Evolutionary conservation across 2,888 invertebrate species (phyloP).

Genomic region (Eilema sororculum): DNA sequence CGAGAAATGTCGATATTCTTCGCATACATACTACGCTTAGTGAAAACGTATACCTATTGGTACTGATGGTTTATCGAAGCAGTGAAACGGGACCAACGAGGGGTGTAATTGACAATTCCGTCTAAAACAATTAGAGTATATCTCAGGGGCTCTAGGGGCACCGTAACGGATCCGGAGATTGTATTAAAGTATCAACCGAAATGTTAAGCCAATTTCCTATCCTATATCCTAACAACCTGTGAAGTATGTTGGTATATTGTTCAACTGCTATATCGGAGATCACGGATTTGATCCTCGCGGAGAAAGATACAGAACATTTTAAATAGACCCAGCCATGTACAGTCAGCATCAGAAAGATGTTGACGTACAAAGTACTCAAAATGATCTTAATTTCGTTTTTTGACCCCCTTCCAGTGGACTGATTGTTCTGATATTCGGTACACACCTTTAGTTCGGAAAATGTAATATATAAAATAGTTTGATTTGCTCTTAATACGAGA

Average conservation of each 20-base stretch:
- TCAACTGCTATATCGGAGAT: too few species aligned
- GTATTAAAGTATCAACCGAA: neutral
- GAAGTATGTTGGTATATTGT: neutral
- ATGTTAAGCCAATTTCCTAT: neutral
- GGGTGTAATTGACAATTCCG: conserved; percentile 8
- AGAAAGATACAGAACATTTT: too few species aligned
- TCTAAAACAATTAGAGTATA: conserved; percentile 3
- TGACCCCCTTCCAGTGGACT: too few species aligned
- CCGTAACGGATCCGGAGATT: neutral
- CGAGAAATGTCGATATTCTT: neutral
- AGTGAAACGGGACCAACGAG: neutral
- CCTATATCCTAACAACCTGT: neutral
- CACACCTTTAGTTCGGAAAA: too few species aligned
- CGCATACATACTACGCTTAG: neutral
- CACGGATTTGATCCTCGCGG: neutral
- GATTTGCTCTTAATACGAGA: too few species aligned
- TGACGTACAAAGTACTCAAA: too few species aligned
- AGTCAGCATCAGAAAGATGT: too few species aligned
- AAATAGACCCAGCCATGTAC: too few species aligned
- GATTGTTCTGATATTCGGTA: too few species aligned
- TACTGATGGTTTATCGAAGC: neutral
- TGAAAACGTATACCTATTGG: neutral
- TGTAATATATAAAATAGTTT: too few species aligned
- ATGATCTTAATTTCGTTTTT: too few species aligned
- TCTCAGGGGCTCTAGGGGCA: neutral